phyloP scores from a whole-genome alignment of 2,888 invertebrate genomes.

The Melinopterus prodromus region DNA sequence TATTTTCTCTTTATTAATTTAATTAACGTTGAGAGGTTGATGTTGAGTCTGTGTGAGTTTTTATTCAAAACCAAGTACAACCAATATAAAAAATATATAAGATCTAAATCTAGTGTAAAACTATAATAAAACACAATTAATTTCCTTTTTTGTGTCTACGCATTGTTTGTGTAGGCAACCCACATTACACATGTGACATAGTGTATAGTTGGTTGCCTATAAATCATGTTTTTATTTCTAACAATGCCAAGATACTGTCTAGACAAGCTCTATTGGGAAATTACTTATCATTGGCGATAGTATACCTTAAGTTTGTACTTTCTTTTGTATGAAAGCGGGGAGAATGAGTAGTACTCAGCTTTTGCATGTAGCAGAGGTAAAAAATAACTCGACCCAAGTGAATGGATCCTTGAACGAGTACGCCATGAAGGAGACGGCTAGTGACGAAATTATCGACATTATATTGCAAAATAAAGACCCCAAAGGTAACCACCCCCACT shows the following conservation, averaged over 20 bases:
- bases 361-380: slow-evolving; percentile 52
- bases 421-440: slow-evolving; percentile 45
- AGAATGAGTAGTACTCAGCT: slow-evolving; percentile 37
- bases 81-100: not conserved
- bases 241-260: not conserved
- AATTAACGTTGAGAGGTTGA: not conserved
- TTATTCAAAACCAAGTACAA: slow-evolving; percentile 4
- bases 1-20: not conserved
- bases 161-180: not conserved
- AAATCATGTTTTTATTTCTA: too few species aligned
- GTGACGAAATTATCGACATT: slow-evolving; percentile 47
- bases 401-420: slow-evolving; percentile 52
- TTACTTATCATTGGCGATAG: not conserved
- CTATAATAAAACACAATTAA: too few species aligned
- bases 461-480: slow-evolving; percentile 46
- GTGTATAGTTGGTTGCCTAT: not conserved
- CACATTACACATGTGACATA: not conserved
- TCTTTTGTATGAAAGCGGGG: slow-evolving; percentile 26
- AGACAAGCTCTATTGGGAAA: not conserved
- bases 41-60: not conserved
- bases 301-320: not conserved
- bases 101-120: too few species aligned
- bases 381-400: slow-evolving; percentile 50
- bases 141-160: too few species aligned
- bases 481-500: slow-evolving; percentile 39